Evolutionary conservation across 2,888 invertebrate genomes (phyloP), one percentile per base, ranked within the genome.

Genomic region (Lithophane leautieri): DNA sequence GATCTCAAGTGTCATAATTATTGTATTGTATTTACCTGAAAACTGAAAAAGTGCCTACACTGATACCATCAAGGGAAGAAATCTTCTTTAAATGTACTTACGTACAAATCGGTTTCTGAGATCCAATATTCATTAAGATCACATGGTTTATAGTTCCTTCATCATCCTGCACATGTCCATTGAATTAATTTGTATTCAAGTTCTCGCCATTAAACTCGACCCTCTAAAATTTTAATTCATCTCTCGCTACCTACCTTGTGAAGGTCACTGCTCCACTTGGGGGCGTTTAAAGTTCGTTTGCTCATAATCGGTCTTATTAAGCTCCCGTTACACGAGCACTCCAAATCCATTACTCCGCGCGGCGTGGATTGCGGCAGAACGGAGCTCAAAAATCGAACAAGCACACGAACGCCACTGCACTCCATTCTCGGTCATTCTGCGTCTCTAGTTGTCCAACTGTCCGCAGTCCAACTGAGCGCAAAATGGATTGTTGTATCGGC

Each of bases 141-240:
- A 16, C 42, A 61, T 11, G 25, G 14, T 7, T 9, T 44, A 16
- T n/a, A 28, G 9, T 52, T 61, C 50, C 28, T 73, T 28, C 50
- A 61, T 14, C 12, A 25, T 42, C 12, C 28, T 52, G 34, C 42
- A 42, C n/a, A 78, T 58, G 50, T 60, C 58, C 58, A 60, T 60
- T 68, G 19, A 44, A 52, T 75, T 44, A 2, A 76, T 78, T 78
- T 28, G 7, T n/a, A 47, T 76, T 70, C 47, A 47, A 42, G 22
- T 25, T 42, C 19, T 34, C 28, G 40, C 28, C 61, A 50, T 71
- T 63, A 56, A 79, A 63, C 25, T 62, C 40, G 22, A 47, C 12
- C n/a, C 8, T 34, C 67, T 1, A 19, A 9, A 22, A 19, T 7
- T 28, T 78, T 56, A 54, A 62, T 79, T 56, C 50, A 78, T 78